A percentile compares a stretch with the other conserved stretches of the same genome.
Conservation (phyloP, 2,888 invertebrate species). For the Diaperis boleti region DNA sequence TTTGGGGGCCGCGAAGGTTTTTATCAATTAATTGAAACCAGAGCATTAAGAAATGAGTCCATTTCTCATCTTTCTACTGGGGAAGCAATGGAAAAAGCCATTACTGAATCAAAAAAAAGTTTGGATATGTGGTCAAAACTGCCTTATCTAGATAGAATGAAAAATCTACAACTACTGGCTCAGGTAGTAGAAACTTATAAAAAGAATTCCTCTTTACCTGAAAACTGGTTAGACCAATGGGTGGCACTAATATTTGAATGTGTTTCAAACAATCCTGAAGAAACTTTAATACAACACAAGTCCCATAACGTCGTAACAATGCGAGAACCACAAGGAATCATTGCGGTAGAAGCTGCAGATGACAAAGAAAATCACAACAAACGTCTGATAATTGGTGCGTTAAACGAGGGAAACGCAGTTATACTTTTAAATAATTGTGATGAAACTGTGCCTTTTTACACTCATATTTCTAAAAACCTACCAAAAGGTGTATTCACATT, state of each 20-base stretch:
- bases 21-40: slow-evolving; percentile 27
- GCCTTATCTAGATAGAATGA: slow-evolving; percentile 45
- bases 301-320: slow-evolving; percentile 48
- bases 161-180: slow-evolving; percentile 50
- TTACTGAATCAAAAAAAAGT: slow-evolving; percentile 67
- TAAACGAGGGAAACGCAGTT: slow-evolving; percentile 59
- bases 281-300: neutral
- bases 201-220: slow-evolving; percentile 36
- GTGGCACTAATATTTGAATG: slow-evolving; percentile 46
- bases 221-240: slow-evolving; percentile 47
- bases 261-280: slow-evolving; percentile 23
- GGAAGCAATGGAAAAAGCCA: slow-evolving; percentile 64
- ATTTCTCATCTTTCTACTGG: slow-evolving; percentile 16
- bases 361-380: slow-evolving; percentile 42
- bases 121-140: slow-evolving; percentile 61
- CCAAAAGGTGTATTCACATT: slow-evolving; percentile 49
- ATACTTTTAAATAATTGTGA: slow-evolving; percentile 51
- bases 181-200: slow-evolving; percentile 45
- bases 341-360: slow-evolving; percentile 50
- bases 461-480: slow-evolving; percentile 49
- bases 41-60: slow-evolving; percentile 22
- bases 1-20: slow-evolving; percentile 64
- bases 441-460: slow-evolving; percentile 44
- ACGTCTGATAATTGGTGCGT: slow-evolving; percentile 52
- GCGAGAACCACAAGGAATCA: slow-evolving; percentile 55